Evolutionary conservation across 2,797 vertebrate species (phyloP).

Genomic region (Gallinago stenura): DNA sequence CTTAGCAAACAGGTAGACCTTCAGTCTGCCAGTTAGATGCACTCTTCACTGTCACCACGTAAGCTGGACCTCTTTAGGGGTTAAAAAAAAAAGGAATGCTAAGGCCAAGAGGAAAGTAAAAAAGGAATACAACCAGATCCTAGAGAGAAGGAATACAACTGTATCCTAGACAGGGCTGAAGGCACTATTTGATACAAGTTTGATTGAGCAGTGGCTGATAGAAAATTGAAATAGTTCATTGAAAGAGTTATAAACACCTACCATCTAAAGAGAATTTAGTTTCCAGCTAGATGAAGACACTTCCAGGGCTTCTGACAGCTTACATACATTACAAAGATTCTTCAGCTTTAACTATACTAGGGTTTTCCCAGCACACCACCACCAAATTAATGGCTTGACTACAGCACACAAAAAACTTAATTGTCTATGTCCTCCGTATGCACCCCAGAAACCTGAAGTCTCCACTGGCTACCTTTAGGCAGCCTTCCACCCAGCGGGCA

Average conservation of each 20-base stretch:
- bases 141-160: not conserved
- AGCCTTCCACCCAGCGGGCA: not conserved
- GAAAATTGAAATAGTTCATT: not conserved
- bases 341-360: not conserved
- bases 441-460: not conserved
- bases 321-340: not conserved
- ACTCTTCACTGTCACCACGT: not conserved
- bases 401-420: not conserved
- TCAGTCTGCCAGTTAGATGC: not conserved
- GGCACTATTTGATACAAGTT: not conserved
- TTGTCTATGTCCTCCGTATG: fast-evolving
- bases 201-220: not conserved
- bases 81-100: not conserved
- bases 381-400: not conserved
- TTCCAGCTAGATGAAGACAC: not conserved
- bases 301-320: not conserved
- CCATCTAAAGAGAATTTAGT: not conserved
- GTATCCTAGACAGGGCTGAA: not conserved
- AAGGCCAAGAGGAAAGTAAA: not conserved
- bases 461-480: not conserved
- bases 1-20: not conserved
- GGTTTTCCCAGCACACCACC: not conserved
- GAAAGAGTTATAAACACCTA: not conserved
- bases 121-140: too few relatives aligned
- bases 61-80: not conserved